phyloP scores from a whole-genome alignment of 2,113 vertebrate species.

The Pampusana beccarii region DNA sequence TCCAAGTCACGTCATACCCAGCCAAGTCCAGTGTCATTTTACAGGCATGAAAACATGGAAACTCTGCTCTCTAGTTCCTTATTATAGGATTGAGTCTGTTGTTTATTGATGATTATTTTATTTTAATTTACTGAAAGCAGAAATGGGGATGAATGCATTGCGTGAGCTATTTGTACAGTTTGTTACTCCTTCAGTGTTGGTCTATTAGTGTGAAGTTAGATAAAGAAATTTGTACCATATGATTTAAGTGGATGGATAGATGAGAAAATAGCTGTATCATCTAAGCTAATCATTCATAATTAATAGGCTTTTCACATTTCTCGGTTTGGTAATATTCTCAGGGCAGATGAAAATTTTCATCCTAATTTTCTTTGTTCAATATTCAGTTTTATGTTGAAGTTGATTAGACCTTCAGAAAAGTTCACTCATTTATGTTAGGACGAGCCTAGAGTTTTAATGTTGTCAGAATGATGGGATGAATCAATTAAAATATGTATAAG shows the following conservation, averaged over 20 bases:
- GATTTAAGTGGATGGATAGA: neutral
- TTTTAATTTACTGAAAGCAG: neutral
- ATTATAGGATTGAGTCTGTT: neutral
- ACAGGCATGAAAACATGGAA: conserved; percentile 17
- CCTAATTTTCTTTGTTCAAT: neutral
- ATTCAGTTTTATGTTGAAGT: neutral
- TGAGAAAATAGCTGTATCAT: neutral
- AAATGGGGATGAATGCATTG: neutral
- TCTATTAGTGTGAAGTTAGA: neutral
- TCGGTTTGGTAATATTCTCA: neutral
- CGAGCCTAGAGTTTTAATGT: neutral
- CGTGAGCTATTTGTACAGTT: neutral
- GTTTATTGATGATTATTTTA: conserved; percentile 16
- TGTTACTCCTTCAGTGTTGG: neutral
- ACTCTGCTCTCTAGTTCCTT: neutral
- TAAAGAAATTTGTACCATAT: neutral
- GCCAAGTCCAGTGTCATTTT: conserved; percentile 4
- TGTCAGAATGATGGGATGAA: neutral
- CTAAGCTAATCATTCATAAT: neutral
- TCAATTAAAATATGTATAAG: neutral
- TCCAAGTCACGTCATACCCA: neutral
- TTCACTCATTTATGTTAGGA: neutral
- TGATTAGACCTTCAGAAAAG: neutral
- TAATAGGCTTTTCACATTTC: neutral
- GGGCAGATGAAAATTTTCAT: neutral